Percentiles rank a stretch among this genome's conserved stretches.
These are phyloP conservation scores for Phrynosoma blainvillii DNA, from an alignment of 2,113 vertebrate genomes.

Conservation along the genomic window DNA sequence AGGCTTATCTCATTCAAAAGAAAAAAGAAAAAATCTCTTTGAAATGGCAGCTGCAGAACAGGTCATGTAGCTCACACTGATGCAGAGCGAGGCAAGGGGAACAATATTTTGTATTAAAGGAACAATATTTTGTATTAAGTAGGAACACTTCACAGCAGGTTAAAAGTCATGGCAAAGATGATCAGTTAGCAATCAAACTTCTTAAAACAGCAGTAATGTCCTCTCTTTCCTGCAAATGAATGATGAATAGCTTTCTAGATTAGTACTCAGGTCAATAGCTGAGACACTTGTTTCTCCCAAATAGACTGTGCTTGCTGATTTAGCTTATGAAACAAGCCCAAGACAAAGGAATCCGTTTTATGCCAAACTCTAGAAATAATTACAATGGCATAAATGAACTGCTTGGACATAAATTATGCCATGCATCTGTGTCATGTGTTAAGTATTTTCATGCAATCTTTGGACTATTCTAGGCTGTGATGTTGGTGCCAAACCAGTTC, in stretches of 20 bases:
- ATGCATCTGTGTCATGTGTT: too few species aligned
- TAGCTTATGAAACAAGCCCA: too few species aligned
- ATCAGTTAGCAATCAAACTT: neutral
- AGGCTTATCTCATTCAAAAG: neutral
- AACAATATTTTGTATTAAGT: conserved; percentile 55
- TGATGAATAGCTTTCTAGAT: neutral
- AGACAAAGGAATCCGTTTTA: too few species aligned
- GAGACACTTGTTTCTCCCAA: too few species aligned
- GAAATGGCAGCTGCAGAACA: neutral
- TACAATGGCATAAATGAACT: too few species aligned
- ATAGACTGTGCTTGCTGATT: too few species aligned
- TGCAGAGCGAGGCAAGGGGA: conserved; percentile 31
- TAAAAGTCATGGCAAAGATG: conserved; percentile 57
- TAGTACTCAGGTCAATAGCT: neutral
- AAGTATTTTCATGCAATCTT: too few species aligned
- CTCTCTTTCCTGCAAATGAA: neutral
- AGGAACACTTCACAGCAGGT: conserved; percentile 39
- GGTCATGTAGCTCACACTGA: conserved; percentile 9
- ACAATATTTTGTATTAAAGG: too few species aligned
- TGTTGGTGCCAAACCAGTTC: too few species aligned
- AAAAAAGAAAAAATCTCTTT: neutral
- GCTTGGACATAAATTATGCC: too few species aligned
- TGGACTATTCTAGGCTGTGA: too few species aligned
- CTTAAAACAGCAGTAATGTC: neutral
- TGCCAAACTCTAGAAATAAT: too few species aligned